Evolutionary conservation across 1,140 invertebrate species (phyloP).

Genomic region (Drosophila ironensis): DNA sequence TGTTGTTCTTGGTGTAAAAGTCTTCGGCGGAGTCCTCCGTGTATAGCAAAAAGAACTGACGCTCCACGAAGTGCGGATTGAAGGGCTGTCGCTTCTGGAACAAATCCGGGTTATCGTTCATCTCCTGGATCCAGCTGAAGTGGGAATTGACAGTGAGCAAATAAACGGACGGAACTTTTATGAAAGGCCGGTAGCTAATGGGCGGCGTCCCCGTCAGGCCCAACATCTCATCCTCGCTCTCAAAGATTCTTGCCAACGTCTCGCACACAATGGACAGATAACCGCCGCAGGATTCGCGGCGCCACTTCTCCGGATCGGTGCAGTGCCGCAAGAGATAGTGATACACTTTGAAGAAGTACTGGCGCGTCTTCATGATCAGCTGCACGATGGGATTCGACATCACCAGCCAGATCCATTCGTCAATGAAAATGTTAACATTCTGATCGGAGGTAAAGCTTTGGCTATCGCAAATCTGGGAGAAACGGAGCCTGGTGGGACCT

Average conservation of each 20-base stretch:
- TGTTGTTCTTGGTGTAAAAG: slow-evolving; percentile 30
- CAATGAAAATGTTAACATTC: slow-evolving; percentile 82
- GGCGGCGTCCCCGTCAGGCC: slow-evolving; percentile 33
- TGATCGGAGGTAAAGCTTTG: background rate
- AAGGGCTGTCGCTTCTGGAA: background rate
- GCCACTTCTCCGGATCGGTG: slow-evolving; percentile 34
- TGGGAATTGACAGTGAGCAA: slow-evolving; percentile 40
- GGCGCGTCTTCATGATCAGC: slow-evolving; percentile 87
- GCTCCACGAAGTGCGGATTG: slow-evolving; percentile 17
- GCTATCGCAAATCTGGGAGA: slow-evolving; percentile 8
- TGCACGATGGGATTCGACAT: slow-evolving; percentile 87
- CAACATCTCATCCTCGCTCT: slow-evolving; percentile 37
- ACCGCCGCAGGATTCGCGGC: background rate
- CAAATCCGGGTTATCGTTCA: background rate
- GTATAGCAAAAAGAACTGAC: slow-evolving; percentile 61
- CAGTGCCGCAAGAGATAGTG: slow-evolving; percentile 56
- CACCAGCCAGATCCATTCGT: slow-evolving; percentile 92
- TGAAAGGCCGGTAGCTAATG: slow-evolving; percentile 19
- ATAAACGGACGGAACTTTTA: slow-evolving; percentile 36
- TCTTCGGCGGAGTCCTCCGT: slow-evolving; percentile 10
- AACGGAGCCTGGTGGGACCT: slow-evolving; percentile 28
- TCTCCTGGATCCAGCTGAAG: slow-evolving; percentile 35
- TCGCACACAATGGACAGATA: slow-evolving; percentile 28
- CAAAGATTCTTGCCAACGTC: slow-evolving; percentile 38
- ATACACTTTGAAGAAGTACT: slow-evolving; percentile 86